Base-by-base conservation (phyloP, 2,888 invertebrate species). In the Sarcophaga carnaria region DNA sequence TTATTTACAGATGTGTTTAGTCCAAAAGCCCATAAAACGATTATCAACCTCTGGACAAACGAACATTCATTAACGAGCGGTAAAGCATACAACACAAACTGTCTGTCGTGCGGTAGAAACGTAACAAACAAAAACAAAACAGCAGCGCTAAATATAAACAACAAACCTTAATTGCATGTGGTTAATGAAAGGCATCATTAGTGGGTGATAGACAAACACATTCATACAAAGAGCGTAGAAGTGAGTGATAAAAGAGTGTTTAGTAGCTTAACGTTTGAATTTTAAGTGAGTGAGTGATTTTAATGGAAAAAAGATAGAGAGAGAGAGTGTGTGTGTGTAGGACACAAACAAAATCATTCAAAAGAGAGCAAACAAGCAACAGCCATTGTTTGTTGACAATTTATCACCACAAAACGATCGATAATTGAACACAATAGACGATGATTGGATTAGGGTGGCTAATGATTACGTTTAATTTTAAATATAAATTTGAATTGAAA, bases 11-110 rank as follows among this genome's bases (percentile, higher is more conserved):
- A 37, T 0, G 37, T 2, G 37, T 37, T 54, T 17, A 54, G 17
- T 17, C 20, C 67, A 49, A 77, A 27, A 75, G 37, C 11, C 11
- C 71, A 77, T 86, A 80, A 83, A 86, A 83, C 63, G 59, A 37
- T 69, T 83, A 80, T 60, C 80, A 74, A 12, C 11, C n/a, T 5
- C 1, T 49, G 22, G 45, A 22, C 59, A 22, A 20, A n/a, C 3
- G 17, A 27, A 22, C 77, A 86, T 80, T 86, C 69, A 63, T 74
- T 69, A 59, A 49, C 69, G 60, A 74, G 64, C 63, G 59, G 4
- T 47, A 60, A 66, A 27, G 54, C 67, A 59, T n/a, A 64, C 37
- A 59, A 64, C 20, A 71, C 20, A 45, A 8, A 37, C 1, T 59
- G 59, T 59, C 14, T 5, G n/a, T 17, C 5, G n/a, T 17, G n/a